Base-by-base conservation (phyloP, 2,797 vertebrate species). In the Mionectes olivaceus region DNA sequence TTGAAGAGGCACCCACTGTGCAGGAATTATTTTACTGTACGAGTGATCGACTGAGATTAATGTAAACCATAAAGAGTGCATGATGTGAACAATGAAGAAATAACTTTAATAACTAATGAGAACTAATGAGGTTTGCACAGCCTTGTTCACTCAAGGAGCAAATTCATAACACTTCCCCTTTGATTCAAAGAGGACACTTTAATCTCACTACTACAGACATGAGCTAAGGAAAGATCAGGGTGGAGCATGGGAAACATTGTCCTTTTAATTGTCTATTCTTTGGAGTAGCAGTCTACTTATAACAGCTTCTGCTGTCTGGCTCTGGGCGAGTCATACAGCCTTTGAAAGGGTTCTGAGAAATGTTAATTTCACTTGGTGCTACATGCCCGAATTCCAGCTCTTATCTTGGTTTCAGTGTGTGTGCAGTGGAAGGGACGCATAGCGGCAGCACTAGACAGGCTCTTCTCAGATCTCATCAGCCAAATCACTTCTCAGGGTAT, bases 201-300 rank as follows among this genome's bases (percentile, higher is more conserved):
- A 86, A 83, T 94, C 88, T 91, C 37, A 33, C 44, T 86, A 17
- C 64, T 93, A 64, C 59, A 90, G 94, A 78, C 70, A 91, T 39
- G 67, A 90, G 74, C 85, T 87, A 79, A 93, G 73, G 76, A 93
- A 86, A 73, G 69, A 56, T 47, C 22, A 89, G 87, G 83, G 87
- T 89, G 79, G 79, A 33, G 10, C 44, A 92, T 46, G 37, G 85
- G 89, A 94, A 96, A 88, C 73, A 73, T 0, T 87, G 71, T 92
- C 84, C 56, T 60, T 94, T 79, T 79, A 88, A 88, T 73, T 82
- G 74, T 78, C 85, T 68, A 19, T 59, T 94, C 63, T 94, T 90
- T 67, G 46, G 63, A 91, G 41, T 7, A 88, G 77, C 80, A 96
- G 91, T 91, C 87, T 94, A 50, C 24, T 95, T 41, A 52, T 30